Evolutionary conservation across 2,113 vertebrate genomes (phyloP).

Genomic region (Cyprinodon brontotheroides): DNA sequence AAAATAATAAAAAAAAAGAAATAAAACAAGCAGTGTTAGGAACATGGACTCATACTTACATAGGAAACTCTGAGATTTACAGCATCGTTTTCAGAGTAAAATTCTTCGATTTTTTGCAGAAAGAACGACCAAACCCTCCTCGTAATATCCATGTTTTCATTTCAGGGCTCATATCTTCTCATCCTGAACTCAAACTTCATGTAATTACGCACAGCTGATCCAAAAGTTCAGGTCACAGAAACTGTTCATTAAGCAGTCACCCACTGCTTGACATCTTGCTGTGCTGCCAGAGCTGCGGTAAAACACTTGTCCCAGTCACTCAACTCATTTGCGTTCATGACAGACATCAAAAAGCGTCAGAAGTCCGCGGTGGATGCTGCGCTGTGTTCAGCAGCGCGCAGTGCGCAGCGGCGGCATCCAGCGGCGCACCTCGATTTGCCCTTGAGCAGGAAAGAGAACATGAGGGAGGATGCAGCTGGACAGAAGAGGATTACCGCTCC

Average conservation of each 20-base stretch:
- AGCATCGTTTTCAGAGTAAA: slow-evolving; percentile 68
- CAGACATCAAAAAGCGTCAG: slow-evolving; percentile 32
- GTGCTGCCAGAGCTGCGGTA: slow-evolving; percentile 25
- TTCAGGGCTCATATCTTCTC: slow-evolving; percentile 39
- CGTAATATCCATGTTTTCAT: slow-evolving; percentile 69
- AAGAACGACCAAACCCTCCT: slow-evolving; percentile 49
- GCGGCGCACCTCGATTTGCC: slow-evolving; percentile 58
- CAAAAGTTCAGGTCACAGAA: slow-evolving; percentile 40
- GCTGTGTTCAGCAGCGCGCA: slow-evolving; percentile 37
- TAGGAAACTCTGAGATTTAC: slow-evolving; percentile 74
- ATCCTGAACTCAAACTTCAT: slow-evolving; percentile 51
- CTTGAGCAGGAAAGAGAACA: slow-evolving; percentile 57
- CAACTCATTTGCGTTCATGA: slow-evolving; percentile 29
- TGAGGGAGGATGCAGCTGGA: slow-evolving; percentile 40
- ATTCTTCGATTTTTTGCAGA: slow-evolving; percentile 51
- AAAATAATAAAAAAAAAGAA: neutral
- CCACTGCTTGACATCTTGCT: slow-evolving; percentile 45
- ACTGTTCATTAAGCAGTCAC: slow-evolving; percentile 17
- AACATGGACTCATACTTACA: slow-evolving; percentile 64
- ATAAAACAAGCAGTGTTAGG: neutral
- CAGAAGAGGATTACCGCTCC: slow-evolving; percentile 57
- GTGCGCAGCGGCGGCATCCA: slow-evolving; percentile 41
- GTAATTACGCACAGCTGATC: slow-evolving; percentile 15
- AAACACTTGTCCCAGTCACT: slow-evolving; percentile 23
- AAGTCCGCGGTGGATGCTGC: slow-evolving; percentile 43